phyloP scores from a whole-genome alignment of 2,888 invertebrate species.

The Vanessa cardui region DNA sequence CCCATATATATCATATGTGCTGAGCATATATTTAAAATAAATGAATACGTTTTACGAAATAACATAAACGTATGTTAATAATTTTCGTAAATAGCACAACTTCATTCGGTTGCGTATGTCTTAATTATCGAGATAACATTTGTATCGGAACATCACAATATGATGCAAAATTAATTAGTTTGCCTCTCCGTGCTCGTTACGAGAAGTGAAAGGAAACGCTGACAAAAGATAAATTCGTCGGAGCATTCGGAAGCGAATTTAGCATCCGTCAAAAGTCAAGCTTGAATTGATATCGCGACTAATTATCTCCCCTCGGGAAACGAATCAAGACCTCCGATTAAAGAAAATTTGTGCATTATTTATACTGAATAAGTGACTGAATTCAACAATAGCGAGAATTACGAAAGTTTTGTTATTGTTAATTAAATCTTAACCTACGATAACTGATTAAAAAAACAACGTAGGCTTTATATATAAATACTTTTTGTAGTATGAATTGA shows the following conservation, averaged over 20 bases:
- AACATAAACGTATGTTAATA: too few species aligned
- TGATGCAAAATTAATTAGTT: slow-evolving; percentile 35
- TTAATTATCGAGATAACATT: not conserved
- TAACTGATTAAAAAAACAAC: too few species aligned
- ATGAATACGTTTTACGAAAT: too few species aligned
- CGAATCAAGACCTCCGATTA: slow-evolving; percentile 29
- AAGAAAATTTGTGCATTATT: slow-evolving; percentile 31
- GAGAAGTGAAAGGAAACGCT: slow-evolving; percentile 36
- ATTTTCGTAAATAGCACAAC: too few species aligned
- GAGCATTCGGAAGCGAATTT: slow-evolving; percentile 44
- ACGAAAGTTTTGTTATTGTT: slow-evolving; percentile 19
- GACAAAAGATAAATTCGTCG: slow-evolving; percentile 38
- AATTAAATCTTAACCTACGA: slow-evolving; percentile 17
- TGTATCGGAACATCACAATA: slow-evolving; percentile 10
- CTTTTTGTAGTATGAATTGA: too few species aligned
- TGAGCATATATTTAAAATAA: too few species aligned
- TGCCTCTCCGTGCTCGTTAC: slow-evolving; percentile 22
- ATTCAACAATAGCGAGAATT: slow-evolving; percentile 21
- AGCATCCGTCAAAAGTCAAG: slow-evolving; percentile 56
- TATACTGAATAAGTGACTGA: slow-evolving; percentile 21
- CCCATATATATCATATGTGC: too few species aligned
- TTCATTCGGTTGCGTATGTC: not conserved
- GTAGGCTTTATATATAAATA: too few species aligned
- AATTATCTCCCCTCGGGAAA: slow-evolving; percentile 55
- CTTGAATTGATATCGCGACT: slow-evolving; percentile 55